Evolutionary conservation across 2,888 invertebrate species (phyloP).

Genomic region (Baccha elongata): DNA sequence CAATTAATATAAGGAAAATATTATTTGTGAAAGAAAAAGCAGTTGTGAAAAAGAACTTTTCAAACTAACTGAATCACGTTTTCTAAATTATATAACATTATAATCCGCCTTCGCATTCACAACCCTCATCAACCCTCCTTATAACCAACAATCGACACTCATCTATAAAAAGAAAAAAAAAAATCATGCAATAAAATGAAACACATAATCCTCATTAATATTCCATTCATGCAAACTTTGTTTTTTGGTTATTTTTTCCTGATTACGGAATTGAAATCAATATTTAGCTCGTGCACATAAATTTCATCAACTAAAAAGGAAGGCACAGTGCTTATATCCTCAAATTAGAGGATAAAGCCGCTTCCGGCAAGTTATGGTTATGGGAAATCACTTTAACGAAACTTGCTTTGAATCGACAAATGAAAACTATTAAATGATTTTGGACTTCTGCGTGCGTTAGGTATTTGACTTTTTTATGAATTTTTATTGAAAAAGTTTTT

Average conservation of each 20-base stretch:
- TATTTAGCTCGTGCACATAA: not conserved
- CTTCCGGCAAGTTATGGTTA: not conserved
- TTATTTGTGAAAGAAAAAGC: too few relatives aligned
- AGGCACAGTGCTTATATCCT: not conserved
- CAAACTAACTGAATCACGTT: too few relatives aligned
- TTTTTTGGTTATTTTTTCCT: not conserved
- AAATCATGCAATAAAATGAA: not conserved
- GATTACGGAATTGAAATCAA: not conserved
- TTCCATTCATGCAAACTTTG: not conserved
- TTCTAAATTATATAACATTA: too few relatives aligned
- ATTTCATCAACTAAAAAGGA: not conserved
- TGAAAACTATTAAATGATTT: not conserved
- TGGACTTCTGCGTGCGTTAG: not conserved
- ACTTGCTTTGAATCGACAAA: not conserved
- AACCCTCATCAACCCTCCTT: too few relatives aligned
- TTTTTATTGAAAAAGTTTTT: conserved; percentile 8
- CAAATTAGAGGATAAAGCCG: not conserved
- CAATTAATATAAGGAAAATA: too few relatives aligned
- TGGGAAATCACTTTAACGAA: not conserved
- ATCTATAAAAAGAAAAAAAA: not conserved
- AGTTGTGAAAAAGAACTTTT: not conserved
- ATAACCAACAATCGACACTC: too few relatives aligned
- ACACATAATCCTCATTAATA: not conserved
- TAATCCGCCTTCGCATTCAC: too few relatives aligned
- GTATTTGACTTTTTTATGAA: not conserved